phyloP scores from a whole-genome alignment of 2,888 invertebrate species.

The Odiellus spinosus region DNA sequence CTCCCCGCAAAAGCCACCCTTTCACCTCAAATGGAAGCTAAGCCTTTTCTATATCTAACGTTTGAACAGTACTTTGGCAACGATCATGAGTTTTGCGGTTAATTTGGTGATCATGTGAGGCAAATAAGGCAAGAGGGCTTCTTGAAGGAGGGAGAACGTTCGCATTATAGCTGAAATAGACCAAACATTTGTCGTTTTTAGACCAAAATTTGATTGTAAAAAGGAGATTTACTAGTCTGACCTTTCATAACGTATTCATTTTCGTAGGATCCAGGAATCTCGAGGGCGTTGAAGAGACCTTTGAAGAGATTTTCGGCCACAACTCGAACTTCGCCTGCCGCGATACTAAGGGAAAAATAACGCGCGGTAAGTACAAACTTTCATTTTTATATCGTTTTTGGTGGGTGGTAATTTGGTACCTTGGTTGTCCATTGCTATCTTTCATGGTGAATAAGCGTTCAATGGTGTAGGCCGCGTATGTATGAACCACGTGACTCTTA shows the following conservation, averaged over 20 bases:
- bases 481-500: slow-evolving; percentile 72
- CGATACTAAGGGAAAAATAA: not conserved
- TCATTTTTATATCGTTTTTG: not conserved
- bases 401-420: not conserved
- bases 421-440: slow-evolving; percentile 7
- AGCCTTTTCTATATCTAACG: too few relatives aligned
- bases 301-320: slow-evolving; percentile 50
- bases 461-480: slow-evolving; percentile 80
- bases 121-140: slow-evolving; percentile 59
- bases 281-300: slow-evolving; percentile 58
- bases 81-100: slow-evolving; percentile 60
- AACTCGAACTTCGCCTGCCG: slow-evolving; percentile 40
- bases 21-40: too few relatives aligned
- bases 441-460: slow-evolving; percentile 72
- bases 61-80: slow-evolving; percentile 42
- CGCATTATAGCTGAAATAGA: slow-evolving; percentile 64
- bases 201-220: too few relatives aligned
- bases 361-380: not conserved
- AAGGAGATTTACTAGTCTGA: too few relatives aligned
- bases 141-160: slow-evolving; percentile 63
- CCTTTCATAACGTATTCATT: slow-evolving; percentile 97
- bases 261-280: slow-evolving; percentile 58
- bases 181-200: not conserved
- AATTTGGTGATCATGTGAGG: slow-evolving; percentile 64
- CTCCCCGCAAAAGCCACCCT: too few relatives aligned